phyloP scores from a whole-genome alignment of 2,113 vertebrate species.

The Cervus canadensis region DNA sequence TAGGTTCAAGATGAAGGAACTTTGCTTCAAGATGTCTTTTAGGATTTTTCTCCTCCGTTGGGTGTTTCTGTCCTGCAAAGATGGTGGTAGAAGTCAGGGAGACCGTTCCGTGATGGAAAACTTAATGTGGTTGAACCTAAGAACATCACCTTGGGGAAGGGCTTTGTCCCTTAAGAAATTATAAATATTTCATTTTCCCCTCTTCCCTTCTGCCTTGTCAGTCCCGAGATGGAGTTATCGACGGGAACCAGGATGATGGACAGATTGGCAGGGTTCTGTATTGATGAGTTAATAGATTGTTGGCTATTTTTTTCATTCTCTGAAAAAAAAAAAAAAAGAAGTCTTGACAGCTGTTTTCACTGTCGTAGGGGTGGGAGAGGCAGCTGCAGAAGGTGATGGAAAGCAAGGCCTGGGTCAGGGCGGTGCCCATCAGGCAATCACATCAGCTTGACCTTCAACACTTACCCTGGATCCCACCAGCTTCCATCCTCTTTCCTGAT shows the following conservation, averaged over 20 bases:
- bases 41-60: neutral
- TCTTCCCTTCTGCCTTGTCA: neutral
- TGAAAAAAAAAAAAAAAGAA: neutral
- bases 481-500: accelerated
- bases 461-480: neutral
- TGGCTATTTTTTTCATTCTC: slow-evolving; percentile 38
- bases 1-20: neutral
- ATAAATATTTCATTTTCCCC: slow-evolving; percentile 69
- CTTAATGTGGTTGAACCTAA: neutral
- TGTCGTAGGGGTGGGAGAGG: neutral
- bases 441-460: slow-evolving; percentile 17
- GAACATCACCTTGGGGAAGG: slow-evolving; percentile 59
- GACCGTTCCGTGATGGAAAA: neutral
- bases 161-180: slow-evolving; percentile 53
- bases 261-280: slow-evolving; percentile 58
- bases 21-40: neutral
- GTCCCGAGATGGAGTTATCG: slow-evolving; percentile 44
- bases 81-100: neutral
- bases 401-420: neutral
- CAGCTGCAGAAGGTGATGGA: neutral
- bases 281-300: slow-evolving; percentile 67
- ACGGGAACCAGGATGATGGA: slow-evolving; percentile 47
- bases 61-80: neutral
- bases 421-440: neutral
- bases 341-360: slow-evolving; percentile 52